Percentiles rank a stretch among this genome's conserved stretches.
Conservation (phyloP, 1,140 invertebrate genomes). For the Agrilus planipennis region DNA sequence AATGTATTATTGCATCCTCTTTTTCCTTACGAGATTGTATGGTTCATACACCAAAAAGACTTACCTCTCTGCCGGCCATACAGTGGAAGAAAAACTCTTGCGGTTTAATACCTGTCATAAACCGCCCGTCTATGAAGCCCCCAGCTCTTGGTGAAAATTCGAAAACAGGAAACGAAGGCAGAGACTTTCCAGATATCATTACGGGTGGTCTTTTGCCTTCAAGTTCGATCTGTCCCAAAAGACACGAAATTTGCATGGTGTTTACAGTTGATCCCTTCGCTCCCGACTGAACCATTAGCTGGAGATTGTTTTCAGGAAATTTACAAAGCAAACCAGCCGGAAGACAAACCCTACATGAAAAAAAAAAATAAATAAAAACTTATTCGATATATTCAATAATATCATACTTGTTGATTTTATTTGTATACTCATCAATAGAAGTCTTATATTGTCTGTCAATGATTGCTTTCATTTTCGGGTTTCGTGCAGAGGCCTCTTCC, state of each 20-base stretch:
- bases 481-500: conserved; percentile 56
- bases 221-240: conserved; percentile 95
- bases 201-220: conserved; percentile 93
- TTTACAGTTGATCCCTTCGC: conserved; percentile 96
- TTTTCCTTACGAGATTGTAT: background rate
- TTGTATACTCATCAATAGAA: conserved; percentile 70
- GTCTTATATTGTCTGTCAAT: conserved; percentile 83
- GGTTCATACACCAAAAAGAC: conserved; percentile 9
- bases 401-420: conserved; percentile 71
- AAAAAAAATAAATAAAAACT: background rate
- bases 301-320: conserved; percentile 93
- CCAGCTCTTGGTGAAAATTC: conserved; percentile 86
- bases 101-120: conserved; percentile 93
- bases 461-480: conserved; percentile 65
- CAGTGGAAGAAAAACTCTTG: conserved; percentile 99
- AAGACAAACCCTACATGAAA: conserved; percentile 48
- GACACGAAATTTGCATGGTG: conserved; percentile 94
- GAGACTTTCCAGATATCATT: conserved; percentile 83
- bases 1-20: too few species aligned
- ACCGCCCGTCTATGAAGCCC: conserved; percentile 91
- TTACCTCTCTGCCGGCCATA: conserved; percentile 95
- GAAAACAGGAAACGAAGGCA: conserved; percentile 88
- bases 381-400: conserved; percentile 1
- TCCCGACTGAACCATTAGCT: conserved; percentile 95
- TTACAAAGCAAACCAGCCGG: conserved; percentile 68